These are phyloP conservation scores for Desmophyllum pertusum DNA, from an alignment of 92 coral and sea anemone genomes.

Conservation along the genomic window DNA sequence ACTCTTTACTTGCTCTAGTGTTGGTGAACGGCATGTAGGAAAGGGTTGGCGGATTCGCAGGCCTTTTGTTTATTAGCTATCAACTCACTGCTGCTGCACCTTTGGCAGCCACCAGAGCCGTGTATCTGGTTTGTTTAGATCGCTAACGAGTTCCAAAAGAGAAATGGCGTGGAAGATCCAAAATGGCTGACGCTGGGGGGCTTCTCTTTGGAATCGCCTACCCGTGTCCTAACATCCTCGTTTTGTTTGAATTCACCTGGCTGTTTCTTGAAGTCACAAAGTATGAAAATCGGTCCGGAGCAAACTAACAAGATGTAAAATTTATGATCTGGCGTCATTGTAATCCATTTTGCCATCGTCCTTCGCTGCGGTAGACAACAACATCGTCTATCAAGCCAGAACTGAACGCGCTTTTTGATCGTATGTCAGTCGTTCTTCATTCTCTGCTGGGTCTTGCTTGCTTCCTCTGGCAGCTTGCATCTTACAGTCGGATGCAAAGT, in stretches of 20 bases:
- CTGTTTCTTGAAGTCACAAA: slow-evolving; percentile 88
- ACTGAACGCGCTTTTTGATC: slow-evolving; percentile 66
- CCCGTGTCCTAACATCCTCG: slow-evolving; percentile 88
- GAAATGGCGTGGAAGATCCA: slow-evolving; percentile 61
- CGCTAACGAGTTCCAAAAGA: slow-evolving; percentile 86
- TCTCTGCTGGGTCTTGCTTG: slow-evolving; percentile 71
- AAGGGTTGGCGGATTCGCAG: slow-evolving; percentile 66
- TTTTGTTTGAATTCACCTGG: slow-evolving; percentile 84
- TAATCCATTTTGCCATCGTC: slow-evolving; percentile 70
- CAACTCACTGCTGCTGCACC: slow-evolving; percentile 56
- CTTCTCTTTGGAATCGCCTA: slow-evolving; percentile 79
- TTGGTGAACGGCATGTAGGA: slow-evolving; percentile 54
- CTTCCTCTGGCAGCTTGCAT: slow-evolving; percentile 80
- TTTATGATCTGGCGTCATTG: slow-evolving; percentile 70
- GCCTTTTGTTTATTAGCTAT: slow-evolving; percentile 66
- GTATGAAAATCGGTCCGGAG: slow-evolving; percentile 55
- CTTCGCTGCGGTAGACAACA: slow-evolving; percentile 68
- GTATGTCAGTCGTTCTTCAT: slow-evolving; percentile 90
- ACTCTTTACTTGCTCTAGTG: slow-evolving; percentile 65
- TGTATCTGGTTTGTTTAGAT: slow-evolving; percentile 70
- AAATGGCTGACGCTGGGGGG: slow-evolving; percentile 44
- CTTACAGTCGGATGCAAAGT: slow-evolving; percentile 86
- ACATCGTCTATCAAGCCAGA: slow-evolving; percentile 57
- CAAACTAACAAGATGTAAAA: slow-evolving; percentile 62
- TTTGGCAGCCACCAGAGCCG: slow-evolving; percentile 78